Percentiles rank a stretch among this genome's conserved stretches.
Evolutionary conservation across 2,888 invertebrate species (phyloP).

Genomic region (Chrysina gloriosa): DNA sequence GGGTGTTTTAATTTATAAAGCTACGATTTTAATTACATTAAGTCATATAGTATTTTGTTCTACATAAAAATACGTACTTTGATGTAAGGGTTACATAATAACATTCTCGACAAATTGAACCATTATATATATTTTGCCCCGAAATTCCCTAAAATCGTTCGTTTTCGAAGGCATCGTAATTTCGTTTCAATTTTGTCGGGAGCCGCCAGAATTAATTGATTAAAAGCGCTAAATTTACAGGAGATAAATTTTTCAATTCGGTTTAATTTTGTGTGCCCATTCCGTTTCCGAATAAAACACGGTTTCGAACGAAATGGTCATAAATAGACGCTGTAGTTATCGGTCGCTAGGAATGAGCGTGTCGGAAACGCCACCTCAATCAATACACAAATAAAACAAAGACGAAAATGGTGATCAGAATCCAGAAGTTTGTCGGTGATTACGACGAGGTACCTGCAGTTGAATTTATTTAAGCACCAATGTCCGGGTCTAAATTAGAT

Average conservation of each 20-base stretch:
- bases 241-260: conserved; percentile 9
- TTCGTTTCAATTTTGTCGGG: conserved; percentile 2
- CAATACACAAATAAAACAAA: not conserved
- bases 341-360: not conserved
- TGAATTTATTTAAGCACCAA: not conserved
- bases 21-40: too few relatives aligned
- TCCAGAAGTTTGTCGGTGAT: not conserved
- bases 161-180: not conserved
- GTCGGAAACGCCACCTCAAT: not conserved
- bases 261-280: not conserved
- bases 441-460: not conserved
- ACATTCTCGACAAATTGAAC: not conserved
- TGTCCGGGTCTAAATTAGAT: not conserved
- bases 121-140: not conserved
- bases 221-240: not conserved
- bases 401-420: not conserved
- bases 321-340: not conserved
- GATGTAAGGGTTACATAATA: too few relatives aligned
- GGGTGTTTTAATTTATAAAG: too few relatives aligned
- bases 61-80: too few relatives aligned
- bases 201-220: not conserved
- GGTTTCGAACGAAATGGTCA: not conserved
- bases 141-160: not conserved
- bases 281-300: not conserved
- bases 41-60: too few relatives aligned